phyloP scores from a whole-genome alignment of 1,140 invertebrate species.

The Asobara japonica region DNA sequence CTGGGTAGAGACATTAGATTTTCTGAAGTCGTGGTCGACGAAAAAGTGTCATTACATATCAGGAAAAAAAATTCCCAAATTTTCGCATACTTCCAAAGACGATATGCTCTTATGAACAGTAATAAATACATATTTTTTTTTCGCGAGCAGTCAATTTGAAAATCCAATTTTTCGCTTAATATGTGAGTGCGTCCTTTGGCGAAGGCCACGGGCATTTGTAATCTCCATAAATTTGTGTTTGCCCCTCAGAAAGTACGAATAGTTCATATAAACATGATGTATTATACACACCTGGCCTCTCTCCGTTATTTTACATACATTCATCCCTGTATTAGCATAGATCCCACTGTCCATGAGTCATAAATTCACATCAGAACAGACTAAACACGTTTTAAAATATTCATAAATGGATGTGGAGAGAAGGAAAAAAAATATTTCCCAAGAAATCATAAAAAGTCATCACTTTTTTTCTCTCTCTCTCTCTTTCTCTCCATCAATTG shows the following conservation, averaged over 20 bases:
- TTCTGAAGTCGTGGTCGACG: too few relatives aligned
- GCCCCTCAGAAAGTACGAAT: neutral
- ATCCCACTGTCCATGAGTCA: neutral
- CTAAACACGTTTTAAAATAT: neutral
- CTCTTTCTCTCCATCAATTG: neutral
- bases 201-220: neutral
- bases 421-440: neutral
- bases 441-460: constrained; percentile 5
- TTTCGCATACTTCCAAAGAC: too few relatives aligned
- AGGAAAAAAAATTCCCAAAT: too few relatives aligned
- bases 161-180: neutral
- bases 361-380: neutral
- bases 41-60: too few relatives aligned
- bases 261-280: neutral
- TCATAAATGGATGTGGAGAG: neutral
- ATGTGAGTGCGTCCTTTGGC: neutral
- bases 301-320: constrained; percentile 1
- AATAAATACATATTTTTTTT: too few relatives aligned
- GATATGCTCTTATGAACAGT: too few relatives aligned
- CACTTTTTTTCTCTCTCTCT: neutral
- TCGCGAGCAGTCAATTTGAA: neutral
- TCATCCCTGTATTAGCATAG: constrained; percentile 1
- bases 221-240: constrained; percentile 4
- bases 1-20: too few relatives aligned
- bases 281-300: neutral